These are phyloP conservation scores for Trichogramma dendrolimi DNA, from an alignment of 2,888 invertebrate species.

Conservation along the genomic window DNA sequence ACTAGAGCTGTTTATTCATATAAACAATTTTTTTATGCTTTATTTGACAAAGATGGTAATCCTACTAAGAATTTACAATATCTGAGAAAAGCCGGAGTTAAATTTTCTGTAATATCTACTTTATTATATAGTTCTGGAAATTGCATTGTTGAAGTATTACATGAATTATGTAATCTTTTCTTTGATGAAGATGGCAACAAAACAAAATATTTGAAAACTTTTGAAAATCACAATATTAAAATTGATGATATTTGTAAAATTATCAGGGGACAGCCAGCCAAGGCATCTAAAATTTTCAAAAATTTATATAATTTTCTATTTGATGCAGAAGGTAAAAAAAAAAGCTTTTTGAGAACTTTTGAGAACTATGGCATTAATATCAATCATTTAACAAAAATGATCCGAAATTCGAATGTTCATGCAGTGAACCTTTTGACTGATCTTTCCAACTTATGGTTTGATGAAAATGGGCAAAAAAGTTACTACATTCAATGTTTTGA, in stretches of 20 bases:
- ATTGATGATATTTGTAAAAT: slow-evolving; percentile 34
- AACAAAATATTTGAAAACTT: slow-evolving; percentile 11
- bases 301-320: slow-evolving; percentile 36
- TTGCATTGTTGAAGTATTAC: slow-evolving; percentile 37
- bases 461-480: slow-evolving; percentile 39
- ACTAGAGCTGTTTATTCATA: slow-evolving; percentile 36
- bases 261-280: slow-evolving; percentile 29
- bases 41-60: slow-evolving; percentile 33
- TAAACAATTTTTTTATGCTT: slow-evolving; percentile 30
- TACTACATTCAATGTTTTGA: slow-evolving; percentile 27
- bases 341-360: slow-evolving; percentile 34
- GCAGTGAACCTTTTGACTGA: slow-evolving; percentile 28
- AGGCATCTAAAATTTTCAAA: slow-evolving; percentile 37
- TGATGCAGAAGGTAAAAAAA: slow-evolving; percentile 25
- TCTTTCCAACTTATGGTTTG: slow-evolving; percentile 29
- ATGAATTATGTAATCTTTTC: slow-evolving; percentile 37
- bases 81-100: slow-evolving; percentile 31
- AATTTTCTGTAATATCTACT: slow-evolving; percentile 11
- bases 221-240: slow-evolving; percentile 30
- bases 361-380: slow-evolving; percentile 39
- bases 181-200: slow-evolving; percentile 29
- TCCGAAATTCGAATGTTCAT: slow-evolving; percentile 28
- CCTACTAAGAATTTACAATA: slow-evolving; percentile 23
- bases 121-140: not conserved
- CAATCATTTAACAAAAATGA: slow-evolving; percentile 33